Base-by-base conservation (phyloP, 2,113 vertebrate genomes). In the Ovis canadensis region DNA sequence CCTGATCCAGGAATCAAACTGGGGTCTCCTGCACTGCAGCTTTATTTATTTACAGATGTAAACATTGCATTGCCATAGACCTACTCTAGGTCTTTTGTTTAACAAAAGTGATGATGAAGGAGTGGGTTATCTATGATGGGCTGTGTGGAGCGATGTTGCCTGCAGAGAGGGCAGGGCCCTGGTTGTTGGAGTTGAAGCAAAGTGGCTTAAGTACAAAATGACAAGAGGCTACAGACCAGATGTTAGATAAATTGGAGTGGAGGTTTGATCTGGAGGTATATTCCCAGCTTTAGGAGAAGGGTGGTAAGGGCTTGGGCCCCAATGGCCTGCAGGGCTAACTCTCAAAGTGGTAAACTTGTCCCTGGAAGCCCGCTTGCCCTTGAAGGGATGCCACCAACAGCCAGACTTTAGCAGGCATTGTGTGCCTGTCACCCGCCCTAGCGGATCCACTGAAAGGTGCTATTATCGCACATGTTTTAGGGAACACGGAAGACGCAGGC, bases 401-500 rank as follows among this genome's bases (percentile, higher is more conserved):
- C 23, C 1, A 21, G 64, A 21, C 17, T 21, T 71, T 6, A 21
- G 64, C 9, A 4, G 62, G 2, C 33, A n/a, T n/a, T 9, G n/a
- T 13, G 67, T 71, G 67, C n/a, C n/a, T 71, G n/a, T 23, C n/a
- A 40, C 10, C 67, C 1, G 1, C n/a, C 67, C 10, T 6, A 40
- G n/a, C 1, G 3, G n/a, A 71, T 6, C n/a, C 67, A 23, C n/a
- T 6, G 19, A 71, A 36, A 71, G 19, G 5, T n/a, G 67, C n/a
- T 40, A 12, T 23, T 23, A 5, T 71, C 19, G 1, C 19, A 40
- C n/a, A 12, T 71, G 67, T 6, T 36, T 10, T 8, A 40, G 67
- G 9, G 12, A 12, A 71, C n/a, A 23, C 0, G 19, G 19, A 40
- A 40, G 19, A 40, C 3, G 0, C 67, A 23, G 67, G 67, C 67